Base-by-base conservation (phyloP, 2,113 vertebrate species). In the Sitta europaea region DNA sequence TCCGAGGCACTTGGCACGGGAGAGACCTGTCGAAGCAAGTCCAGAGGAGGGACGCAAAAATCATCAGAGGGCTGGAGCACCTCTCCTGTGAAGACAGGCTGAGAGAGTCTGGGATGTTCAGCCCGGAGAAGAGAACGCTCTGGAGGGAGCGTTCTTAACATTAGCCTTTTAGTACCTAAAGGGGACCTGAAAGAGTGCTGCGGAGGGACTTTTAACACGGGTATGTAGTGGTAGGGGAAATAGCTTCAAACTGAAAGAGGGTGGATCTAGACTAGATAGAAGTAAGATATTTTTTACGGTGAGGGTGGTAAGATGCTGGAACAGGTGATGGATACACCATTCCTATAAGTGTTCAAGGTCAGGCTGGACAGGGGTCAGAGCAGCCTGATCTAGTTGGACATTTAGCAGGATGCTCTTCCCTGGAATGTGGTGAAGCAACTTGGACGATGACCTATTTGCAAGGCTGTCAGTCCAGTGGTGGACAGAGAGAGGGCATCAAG, bases 231-330 rank as follows among this genome's bases (percentile, higher is more conserved):
- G 25, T 4, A 40, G 11, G 12, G 11, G 9, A 11, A 38, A 35
- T 21, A 14, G 15, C 6, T 88, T 80, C 62, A 47, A 65, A 61
- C 12, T 47, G 13, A 36, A 55, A 29, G 22, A n/a, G 7, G 1
- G 13, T 0, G 2, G 19, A 40, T 54, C 81, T 16, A 55, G 59
- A 50, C 3, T n/a, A 21, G 22, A 15, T 33, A 3, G 3, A 29
- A 65, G 28, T 38, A 62, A 77, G 11, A 2, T 9, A 3, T 28
- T 35, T 14, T 53, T 53, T 10, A 23, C 0, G 0, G 0, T 33
- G 51, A 6, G 4, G 1, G 25, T 59, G 48, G 28, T 58, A 33
- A 63, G 2, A 10, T 5, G 1, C 22, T 55, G 51, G 21, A 4
- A 45, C 10, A 33, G 6, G 42, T 16, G 4, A 21, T 24, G 2